Conservation (phyloP, 1,140 invertebrate genomes). For the Drosophila simulans region DNA sequence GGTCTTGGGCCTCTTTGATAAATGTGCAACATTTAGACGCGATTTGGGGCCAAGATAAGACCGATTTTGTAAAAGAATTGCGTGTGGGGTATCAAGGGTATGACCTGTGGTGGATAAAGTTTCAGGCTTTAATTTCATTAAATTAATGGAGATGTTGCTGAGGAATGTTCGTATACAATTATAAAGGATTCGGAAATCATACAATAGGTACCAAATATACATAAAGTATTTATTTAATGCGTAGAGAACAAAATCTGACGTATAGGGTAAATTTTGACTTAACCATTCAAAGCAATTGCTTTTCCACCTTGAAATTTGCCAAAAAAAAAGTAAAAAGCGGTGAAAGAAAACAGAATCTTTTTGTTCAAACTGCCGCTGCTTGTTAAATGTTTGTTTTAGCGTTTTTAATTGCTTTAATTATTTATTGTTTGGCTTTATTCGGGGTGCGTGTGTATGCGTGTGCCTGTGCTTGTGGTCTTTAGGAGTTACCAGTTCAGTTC, state of each 20-base stretch:
- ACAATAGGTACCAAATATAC: too few relatives aligned
- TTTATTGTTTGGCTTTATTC: conserved; percentile 72
- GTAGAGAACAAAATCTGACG: not conserved
- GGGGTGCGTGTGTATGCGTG: conserved; percentile 8
- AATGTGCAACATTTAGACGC: conserved; percentile 82
- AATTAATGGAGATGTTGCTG: conserved; percentile 34
- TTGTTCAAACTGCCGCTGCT: conserved; percentile 68
- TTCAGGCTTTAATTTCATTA: conserved; percentile 13
- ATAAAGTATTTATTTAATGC: not conserved
- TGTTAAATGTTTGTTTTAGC: conserved; percentile 83
- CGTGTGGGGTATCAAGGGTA: conserved; percentile 49
- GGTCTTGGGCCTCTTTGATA: conserved; percentile 70
- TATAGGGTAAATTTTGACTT: conserved; percentile 16
- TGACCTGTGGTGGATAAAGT: conserved; percentile 28
- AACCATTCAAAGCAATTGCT: not conserved
- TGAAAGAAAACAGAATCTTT: conserved; percentile 48
- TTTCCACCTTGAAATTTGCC: conserved; percentile 28
- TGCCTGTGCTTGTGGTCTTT: conserved; percentile 20
- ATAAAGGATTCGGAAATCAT: too few relatives aligned
- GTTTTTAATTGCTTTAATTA: conserved; percentile 84
- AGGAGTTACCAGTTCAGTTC: conserved; percentile 47
- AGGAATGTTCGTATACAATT: conserved; percentile 15
- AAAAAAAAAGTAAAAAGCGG: conserved; percentile 28
- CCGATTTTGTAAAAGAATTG: conserved; percentile 36
- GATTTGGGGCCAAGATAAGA: conserved; percentile 80